Evolutionary conservation across 2,797 vertebrate species (phyloP), one percentile per base, ranked within the genome.

Genomic region (Columba guinea): DNA sequence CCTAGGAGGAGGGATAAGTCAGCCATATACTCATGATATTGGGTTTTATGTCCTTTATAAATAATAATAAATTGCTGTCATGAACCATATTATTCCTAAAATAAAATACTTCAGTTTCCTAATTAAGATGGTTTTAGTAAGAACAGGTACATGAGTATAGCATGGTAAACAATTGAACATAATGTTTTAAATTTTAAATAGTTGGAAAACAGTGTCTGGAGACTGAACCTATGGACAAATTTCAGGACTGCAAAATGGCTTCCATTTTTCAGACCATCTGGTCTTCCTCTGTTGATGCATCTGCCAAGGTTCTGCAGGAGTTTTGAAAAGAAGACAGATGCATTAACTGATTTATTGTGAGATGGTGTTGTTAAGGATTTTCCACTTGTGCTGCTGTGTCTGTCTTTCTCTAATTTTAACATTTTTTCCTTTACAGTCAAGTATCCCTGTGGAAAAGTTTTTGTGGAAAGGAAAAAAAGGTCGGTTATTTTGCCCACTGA

Each of bases 381-480:
- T 89, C 17, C 3, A 15, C 23, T 46, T 71, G 10, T 13, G 14
- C 24, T 23, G 21, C 5, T 49, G 16, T 49, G 75, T 81, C 58
- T 65, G 23, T 59, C 55, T 11, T 2, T 48, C 15, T 23, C 37
- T 51, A n/a, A 62, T 51, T 60, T 35, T 71, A 59, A 18, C 4
- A 4, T 51, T 44, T 20, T 73, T 76, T 9, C 37, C 79, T 77
- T 92, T 80, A n/a, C 97, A 99, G 99, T 97, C 3, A 78, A 93
- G 13, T 99, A 98, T 93, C 98, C 98, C 79, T 98, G 98, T 34
- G 98, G 98, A 55, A 97, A 95, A 90, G 21, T 69, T 74, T 69
- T 80, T 16, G 26, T 49, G 32, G 59, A 10, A 17, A 97, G 94
- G 35, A 51, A n/a, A 11, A 97, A 85, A 73, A 96, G 98, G 59